Conservation (phyloP, 1,140 invertebrate genomes). For the Oncopodura yosiiana region DNA sequence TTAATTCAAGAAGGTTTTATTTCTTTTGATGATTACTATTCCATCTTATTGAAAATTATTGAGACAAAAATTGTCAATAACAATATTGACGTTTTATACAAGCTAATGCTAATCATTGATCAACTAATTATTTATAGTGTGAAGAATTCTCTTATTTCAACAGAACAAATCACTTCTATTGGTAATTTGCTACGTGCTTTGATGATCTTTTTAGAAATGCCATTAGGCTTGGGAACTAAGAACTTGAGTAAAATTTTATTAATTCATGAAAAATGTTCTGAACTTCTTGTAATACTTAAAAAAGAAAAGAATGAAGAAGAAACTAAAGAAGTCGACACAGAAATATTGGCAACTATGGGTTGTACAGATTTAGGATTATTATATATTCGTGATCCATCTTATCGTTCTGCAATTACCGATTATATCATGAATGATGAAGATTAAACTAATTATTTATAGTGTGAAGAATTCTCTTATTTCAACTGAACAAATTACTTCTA, state of each 20-base stretch:
- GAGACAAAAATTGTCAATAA: background rate
- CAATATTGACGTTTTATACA: background rate
- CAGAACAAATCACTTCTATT: background rate
- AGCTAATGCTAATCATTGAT: background rate
- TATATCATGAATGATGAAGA: background rate
- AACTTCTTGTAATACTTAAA: background rate
- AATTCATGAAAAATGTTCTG: slow-evolving; percentile 3
- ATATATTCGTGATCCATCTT: background rate
- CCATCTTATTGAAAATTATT: background rate
- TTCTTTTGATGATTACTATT: background rate
- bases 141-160: background rate
- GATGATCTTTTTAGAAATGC: background rate
- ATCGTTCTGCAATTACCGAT: background rate
- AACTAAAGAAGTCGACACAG: background rate
- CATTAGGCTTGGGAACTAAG: no score
- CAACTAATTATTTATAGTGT: background rate
- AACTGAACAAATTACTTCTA: background rate
- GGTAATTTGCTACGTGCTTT: slow-evolving; percentile 1
- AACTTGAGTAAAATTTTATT: background rate
- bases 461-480: background rate
- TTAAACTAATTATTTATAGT: background rate
- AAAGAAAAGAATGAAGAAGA: background rate
- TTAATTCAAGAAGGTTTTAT: slow-evolving; percentile 1
- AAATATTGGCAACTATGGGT: background rate
- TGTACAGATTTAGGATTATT: background rate